Conservation (phyloP, 2,797 vertebrate species). For the Oreortyx pictus region DNA sequence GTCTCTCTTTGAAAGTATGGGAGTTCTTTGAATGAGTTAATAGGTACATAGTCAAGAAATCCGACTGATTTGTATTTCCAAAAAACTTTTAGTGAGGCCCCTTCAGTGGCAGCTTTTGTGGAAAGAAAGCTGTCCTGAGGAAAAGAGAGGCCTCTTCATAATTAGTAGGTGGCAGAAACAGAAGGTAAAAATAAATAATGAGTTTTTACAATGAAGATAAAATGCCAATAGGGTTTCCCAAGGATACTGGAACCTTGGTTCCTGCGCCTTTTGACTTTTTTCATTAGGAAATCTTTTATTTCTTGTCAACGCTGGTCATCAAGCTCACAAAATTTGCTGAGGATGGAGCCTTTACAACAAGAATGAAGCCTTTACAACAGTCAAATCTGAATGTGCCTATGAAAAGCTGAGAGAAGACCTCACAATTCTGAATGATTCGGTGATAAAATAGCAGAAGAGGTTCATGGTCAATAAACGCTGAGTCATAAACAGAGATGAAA, state of each 20-base stretch:
- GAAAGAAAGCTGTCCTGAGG: background rate
- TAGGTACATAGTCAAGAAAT: background rate
- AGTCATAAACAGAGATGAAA: background rate
- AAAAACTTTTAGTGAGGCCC: background rate
- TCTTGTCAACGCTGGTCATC: background rate
- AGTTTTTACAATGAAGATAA: background rate
- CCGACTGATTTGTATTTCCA: background rate
- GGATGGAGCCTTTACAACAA: background rate
- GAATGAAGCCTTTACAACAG: background rate
- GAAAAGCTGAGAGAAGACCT: background rate
- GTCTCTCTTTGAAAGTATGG: background rate
- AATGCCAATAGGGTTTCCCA: background rate
- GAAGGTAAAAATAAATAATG: background rate
- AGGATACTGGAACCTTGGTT: background rate
- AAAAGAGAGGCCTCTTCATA: background rate
- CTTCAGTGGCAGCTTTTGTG: background rate
- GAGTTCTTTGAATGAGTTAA: background rate
- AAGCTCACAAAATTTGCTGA: background rate
- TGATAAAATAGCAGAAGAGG: background rate
- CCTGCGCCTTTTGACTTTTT: background rate
- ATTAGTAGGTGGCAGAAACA: background rate
- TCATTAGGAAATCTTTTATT: background rate
- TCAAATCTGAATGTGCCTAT: background rate
- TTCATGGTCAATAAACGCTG: background rate
- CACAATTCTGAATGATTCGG: background rate